phyloP scores from a whole-genome alignment of 2,113 vertebrate genomes.

The Apeltes quadracus region DNA sequence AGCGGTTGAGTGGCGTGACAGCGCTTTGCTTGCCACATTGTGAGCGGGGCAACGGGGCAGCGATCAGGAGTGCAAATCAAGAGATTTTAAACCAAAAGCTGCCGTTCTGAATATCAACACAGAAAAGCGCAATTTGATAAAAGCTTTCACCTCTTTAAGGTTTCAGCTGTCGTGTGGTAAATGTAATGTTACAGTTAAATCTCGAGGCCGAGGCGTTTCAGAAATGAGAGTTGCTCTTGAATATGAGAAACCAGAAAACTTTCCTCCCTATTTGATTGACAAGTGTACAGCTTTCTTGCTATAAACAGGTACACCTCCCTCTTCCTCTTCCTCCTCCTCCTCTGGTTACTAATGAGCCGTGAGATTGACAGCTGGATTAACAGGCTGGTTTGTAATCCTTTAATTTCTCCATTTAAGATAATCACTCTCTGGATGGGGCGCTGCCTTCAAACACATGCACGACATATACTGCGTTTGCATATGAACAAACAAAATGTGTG shows the following conservation, averaged over 20 bases:
- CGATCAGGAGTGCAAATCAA: slow-evolving; percentile 20
- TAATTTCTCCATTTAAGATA: slow-evolving; percentile 80
- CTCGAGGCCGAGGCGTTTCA: slow-evolving; percentile 4
- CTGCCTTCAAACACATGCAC: slow-evolving; percentile 35
- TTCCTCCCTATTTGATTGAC: slow-evolving; percentile 28
- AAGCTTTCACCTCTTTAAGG: not conserved
- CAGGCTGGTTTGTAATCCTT: slow-evolving; percentile 77
- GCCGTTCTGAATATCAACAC: slow-evolving; percentile 16
- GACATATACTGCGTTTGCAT: slow-evolving; percentile 22
- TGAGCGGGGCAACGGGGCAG: not conserved
- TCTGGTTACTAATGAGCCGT: slow-evolving; percentile 76
- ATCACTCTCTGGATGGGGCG: slow-evolving; percentile 71
- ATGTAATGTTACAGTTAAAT: slow-evolving; percentile 24
- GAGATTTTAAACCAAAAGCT: slow-evolving; percentile 17
- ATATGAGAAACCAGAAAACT: not conserved
- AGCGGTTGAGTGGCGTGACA: not conserved
- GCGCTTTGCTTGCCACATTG: not conserved
- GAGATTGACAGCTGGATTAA: slow-evolving; percentile 83
- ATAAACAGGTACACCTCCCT: slow-evolving; percentile 13
- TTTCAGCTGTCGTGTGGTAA: slow-evolving; percentile 4
- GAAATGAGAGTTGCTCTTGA: slow-evolving; percentile 20
- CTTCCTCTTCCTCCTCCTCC: slow-evolving; percentile 39
- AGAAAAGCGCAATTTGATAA: slow-evolving; percentile 30
- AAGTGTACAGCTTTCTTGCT: slow-evolving; percentile 25
- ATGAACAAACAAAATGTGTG: slow-evolving; percentile 33